These are phyloP conservation scores for western clawed frog (Xenopus tropicalis) DNA, from an alignment of 2,113 vertebrate genomes.

Conservation along the genomic window DNA sequence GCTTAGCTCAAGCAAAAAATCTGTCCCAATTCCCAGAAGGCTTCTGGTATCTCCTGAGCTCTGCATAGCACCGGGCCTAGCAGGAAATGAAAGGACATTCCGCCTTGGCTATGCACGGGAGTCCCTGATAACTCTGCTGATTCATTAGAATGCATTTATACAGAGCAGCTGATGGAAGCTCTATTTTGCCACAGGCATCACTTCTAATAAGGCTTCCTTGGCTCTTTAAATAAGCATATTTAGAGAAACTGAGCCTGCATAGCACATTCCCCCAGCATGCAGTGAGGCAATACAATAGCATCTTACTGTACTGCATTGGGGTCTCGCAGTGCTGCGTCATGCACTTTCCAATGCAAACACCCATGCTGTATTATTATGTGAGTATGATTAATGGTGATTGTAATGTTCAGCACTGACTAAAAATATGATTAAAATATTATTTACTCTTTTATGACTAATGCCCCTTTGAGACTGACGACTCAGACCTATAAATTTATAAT, in stretches of 20 bases:
- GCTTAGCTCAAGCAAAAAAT: neutral
- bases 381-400: slow-evolving; percentile 3
- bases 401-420: neutral
- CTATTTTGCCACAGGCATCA: slow-evolving; percentile 17
- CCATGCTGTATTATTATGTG: neutral
- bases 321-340: slow-evolving; percentile 40
- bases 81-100: slow-evolving; percentile 5
- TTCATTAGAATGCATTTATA: slow-evolving; percentile 26
- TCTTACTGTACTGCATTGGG: slow-evolving; percentile 31
- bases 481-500: no score
- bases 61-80: slow-evolving; percentile 12
- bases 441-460: no score
- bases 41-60: neutral
- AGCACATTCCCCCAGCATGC: slow-evolving; percentile 19
- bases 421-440: neutral
- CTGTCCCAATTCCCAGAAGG: neutral
- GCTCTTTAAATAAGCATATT: slow-evolving; percentile 26
- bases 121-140: slow-evolving; percentile 20
- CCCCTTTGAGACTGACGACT: no score
- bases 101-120: neutral
- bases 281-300: slow-evolving; percentile 17
- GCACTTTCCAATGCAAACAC: slow-evolving; percentile 18
- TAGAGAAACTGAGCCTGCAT: slow-evolving; percentile 8
- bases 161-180: slow-evolving; percentile 10
- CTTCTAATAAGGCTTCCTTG: neutral